Evolutionary conservation across 2,888 invertebrate species (phyloP).

Genomic region (Ceraclea dissimilis): DNA sequence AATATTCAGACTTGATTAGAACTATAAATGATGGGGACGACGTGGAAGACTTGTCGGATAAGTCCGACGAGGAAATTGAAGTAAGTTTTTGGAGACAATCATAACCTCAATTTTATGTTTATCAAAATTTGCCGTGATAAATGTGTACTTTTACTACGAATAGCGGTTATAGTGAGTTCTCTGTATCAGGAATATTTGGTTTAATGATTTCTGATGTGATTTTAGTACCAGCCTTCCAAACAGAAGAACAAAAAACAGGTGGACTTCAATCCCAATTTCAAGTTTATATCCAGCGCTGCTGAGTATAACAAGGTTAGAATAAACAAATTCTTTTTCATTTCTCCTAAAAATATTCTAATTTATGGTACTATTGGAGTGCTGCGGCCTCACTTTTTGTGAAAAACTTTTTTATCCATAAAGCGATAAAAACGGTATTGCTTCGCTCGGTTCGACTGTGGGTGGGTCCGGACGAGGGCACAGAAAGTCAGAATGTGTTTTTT

Average conservation of each 20-base stretch:
- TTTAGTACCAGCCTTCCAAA: slow-evolving; percentile 76
- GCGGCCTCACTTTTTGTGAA: no score
- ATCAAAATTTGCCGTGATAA: neutral
- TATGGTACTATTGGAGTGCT: neutral
- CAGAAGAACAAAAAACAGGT: slow-evolving; percentile 61
- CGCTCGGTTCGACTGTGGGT: no score
- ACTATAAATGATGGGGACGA: slow-evolving; percentile 81
- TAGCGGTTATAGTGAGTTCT: no score
- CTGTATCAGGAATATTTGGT: neutral
- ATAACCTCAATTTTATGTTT: slow-evolving; percentile 14
- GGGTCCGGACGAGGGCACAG: no score
- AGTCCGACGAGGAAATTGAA: slow-evolving; percentile 74
- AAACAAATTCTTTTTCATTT: slow-evolving; percentile 19
- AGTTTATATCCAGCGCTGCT: slow-evolving; percentile 68
- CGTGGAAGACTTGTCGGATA: slow-evolving; percentile 70
- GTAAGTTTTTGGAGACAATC: slow-evolving; percentile 38
- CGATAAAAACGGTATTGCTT: no score
- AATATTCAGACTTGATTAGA: slow-evolving; percentile 49
- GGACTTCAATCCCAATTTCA: slow-evolving; percentile 74
- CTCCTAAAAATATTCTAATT: no score
- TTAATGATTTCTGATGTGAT: neutral
- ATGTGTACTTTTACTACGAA: neutral
- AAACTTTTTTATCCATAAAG: no score
- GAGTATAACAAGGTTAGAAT: slow-evolving; percentile 75
- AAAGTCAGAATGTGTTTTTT: no score